Evolutionary conservation across 2,113 vertebrate species (phyloP).

Genomic region (Cyanoderma ruficeps): DNA sequence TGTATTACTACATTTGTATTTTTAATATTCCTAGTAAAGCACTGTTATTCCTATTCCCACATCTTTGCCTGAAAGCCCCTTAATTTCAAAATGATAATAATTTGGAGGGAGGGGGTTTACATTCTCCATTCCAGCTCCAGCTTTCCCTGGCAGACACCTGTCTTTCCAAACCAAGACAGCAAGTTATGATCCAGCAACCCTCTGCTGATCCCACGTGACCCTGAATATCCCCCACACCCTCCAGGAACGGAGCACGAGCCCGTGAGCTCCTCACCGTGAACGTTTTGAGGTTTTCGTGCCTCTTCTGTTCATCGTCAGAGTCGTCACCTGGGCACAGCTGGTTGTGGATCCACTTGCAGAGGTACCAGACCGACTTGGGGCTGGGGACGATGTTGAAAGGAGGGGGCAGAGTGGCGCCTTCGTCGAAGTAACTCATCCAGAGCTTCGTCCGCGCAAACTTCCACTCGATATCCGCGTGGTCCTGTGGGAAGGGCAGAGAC

Average conservation of each 20-base stretch:
- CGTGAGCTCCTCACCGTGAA: constrained; percentile 81
- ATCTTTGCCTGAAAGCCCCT: too few relatives aligned
- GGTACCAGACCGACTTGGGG: constrained; percentile 93
- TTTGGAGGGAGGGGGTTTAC: too few relatives aligned
- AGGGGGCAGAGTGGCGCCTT: constrained; percentile 94
- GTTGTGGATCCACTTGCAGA: constrained; percentile 89
- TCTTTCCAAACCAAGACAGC: too few relatives aligned
- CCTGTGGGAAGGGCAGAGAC: constrained; percentile 70
- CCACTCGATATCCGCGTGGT: constrained; percentile 97
- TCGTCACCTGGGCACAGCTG: constrained; percentile 80
- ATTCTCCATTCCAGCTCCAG: too few relatives aligned
- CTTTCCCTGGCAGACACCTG: too few relatives aligned
- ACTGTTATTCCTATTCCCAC: too few relatives aligned
- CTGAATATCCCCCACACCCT: not conserved
- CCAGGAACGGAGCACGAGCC: not conserved
- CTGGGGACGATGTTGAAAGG: constrained; percentile 95
- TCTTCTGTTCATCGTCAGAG: constrained; percentile 80
- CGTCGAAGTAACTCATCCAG: constrained; percentile 99
- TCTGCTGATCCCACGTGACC: fast-evolving
- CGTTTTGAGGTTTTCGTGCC: constrained; percentile 88
- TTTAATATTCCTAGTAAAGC: too few relatives aligned
- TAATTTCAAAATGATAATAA: too few relatives aligned
- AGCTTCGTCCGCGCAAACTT: constrained; percentile 97
- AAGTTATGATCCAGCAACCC: not conserved
- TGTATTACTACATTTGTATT: too few relatives aligned